Base-by-base conservation (phyloP, 2,113 vertebrate species). In the Lagopus muta region DNA sequence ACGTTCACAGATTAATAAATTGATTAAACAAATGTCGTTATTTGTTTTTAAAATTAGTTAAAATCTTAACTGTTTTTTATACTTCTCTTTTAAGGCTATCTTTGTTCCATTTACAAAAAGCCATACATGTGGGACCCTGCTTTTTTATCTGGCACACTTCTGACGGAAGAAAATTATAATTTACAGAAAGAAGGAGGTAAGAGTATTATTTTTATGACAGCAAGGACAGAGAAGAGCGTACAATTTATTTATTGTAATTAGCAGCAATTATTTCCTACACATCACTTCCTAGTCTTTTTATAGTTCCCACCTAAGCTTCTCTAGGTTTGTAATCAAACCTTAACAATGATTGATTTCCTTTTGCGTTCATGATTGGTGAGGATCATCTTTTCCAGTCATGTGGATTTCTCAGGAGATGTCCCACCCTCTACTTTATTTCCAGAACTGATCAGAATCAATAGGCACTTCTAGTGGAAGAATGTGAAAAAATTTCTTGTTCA, bases 181-280 rank as follows among this genome's bases (percentile, higher is more conserved):
- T 96, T 95, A 67, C 40, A 77, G 65, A 94, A 84, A 32, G 76
- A 84, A 30, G 38, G 76, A 98, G 97, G 98, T 98, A 97, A 97
- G 92, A 83, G 5, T 82, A 81, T 52, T 22, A 57, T 58, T 79
- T n/a, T 87, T 83, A 8, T 88, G 15, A n/a, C n/a, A n/a, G n/a
- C n/a, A 36, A 45, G 6, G 20, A 25, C 10, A 72, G 62, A 69
- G 9, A 22, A 84, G 75, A 66, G 0, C 2, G 38, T 9, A 25
- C 61, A 25, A 75, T 71, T 82, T 81, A 28, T 69, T 8, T 8
- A 20, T 50, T 78, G 13, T 21, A 1, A 0, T 77, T 82, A 73
- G n/a, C 40, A 82, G 45, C 32, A 28, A 62, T 18, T 77, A 30
- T 71, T 82, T 57, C 34, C 21, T 84, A 70, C 45, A 15, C 7